Base-by-base conservation (phyloP, 2,113 vertebrate species). In the Ciconia stormi region DNA sequence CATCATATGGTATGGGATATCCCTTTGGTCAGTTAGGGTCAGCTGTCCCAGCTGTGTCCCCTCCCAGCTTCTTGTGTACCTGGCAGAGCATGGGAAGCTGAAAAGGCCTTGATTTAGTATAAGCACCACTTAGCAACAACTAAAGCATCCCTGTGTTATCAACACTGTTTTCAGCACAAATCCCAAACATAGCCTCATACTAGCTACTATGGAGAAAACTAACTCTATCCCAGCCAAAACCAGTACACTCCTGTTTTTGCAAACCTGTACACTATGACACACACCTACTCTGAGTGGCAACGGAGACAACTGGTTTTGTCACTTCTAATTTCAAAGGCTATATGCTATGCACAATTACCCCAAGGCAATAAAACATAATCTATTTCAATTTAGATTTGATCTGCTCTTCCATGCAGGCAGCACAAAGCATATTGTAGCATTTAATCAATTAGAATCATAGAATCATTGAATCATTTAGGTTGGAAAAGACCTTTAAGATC, bases 321-420 rank as follows among this genome's bases (percentile, higher is more conserved):
- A 87, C 47, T 59, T 82, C 10, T 76, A 52, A 87, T 87, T 93
- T 91, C 63, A 50, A 82, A 84, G 52, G 50, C 72, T 89, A n/a
- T 47, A 56, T 4, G 61, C 44, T 85, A 90, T 1, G 10, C 36
- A 56, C 44, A 91, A 65, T 96, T 93, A 91, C 19, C 44, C 34
- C 62, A 87, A 94, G 27, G 78, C 84, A 87, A 58, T 74, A 94
- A 92, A 95, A 96, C 11, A 49, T 44, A 22, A 87, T 89, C 61
- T 89, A 55, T 72, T 94, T 95, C 56, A 91, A 67, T 91, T 91
- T 71, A 79, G 55, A 79, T 76, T 87, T 63, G 44, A 96, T 87
- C 55, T 67, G 61, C 52, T 82, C 70, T 82, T 87, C 80, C 70
- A 56, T 32, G 56, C 78, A 82, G 73, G 67, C 71, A 89, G 42